Percentiles rank a stretch among this genome's conserved stretches.
These are phyloP conservation scores for Eumerus sabulonum DNA, from an alignment of 2,888 invertebrate species.

Conservation along the genomic window DNA sequence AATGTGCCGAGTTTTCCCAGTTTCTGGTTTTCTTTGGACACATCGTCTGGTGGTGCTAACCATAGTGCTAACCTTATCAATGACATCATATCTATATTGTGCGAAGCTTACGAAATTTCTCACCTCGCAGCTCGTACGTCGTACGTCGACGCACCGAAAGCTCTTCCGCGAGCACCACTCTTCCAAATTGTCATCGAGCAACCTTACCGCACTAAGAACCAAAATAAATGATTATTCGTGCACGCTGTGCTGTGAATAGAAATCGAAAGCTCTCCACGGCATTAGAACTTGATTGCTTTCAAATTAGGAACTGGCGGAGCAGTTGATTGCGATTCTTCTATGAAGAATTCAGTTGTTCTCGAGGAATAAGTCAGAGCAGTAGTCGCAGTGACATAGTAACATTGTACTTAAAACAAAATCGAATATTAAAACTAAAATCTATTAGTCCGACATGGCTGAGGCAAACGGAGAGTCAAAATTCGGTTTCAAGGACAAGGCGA, in stretches of 20 bases:
- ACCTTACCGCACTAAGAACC: conserved; percentile 3
- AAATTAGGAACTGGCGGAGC: conserved; percentile 42
- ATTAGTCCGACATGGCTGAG: conserved; percentile 59
- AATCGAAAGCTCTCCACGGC: conserved; percentile 38
- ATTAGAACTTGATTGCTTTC: conserved; percentile 27
- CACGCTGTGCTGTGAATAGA: conserved; percentile 20
- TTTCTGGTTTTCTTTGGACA: no score
- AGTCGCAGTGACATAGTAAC: neutral
- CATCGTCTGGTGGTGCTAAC: neutral
- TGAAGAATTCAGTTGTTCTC: conserved; percentile 52
- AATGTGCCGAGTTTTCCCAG: no score
- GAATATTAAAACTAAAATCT: conserved; percentile 21
- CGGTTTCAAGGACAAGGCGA: conserved; percentile 86
- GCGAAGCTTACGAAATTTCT: conserved; percentile 41
- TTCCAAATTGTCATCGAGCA: conserved; percentile 8
- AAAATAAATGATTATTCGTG: conserved; percentile 39
- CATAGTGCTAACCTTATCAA: conserved; percentile 58
- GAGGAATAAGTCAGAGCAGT: conserved; percentile 54
- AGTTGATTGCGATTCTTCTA: conserved; percentile 13
- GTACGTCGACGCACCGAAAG: conserved; percentile 11
- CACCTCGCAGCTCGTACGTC: conserved; percentile 1
- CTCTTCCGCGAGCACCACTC: conserved; percentile 27
- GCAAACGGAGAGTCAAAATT: conserved; percentile 82
- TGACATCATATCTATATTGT: conserved; percentile 60
- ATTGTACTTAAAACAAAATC: conserved; percentile 29